A percentile compares a stretch with the other conserved stretches of the same genome.
Evolutionary conservation across 2,113 vertebrate genomes (phyloP).

Genomic region (Tragelaphus imberbis): DNA sequence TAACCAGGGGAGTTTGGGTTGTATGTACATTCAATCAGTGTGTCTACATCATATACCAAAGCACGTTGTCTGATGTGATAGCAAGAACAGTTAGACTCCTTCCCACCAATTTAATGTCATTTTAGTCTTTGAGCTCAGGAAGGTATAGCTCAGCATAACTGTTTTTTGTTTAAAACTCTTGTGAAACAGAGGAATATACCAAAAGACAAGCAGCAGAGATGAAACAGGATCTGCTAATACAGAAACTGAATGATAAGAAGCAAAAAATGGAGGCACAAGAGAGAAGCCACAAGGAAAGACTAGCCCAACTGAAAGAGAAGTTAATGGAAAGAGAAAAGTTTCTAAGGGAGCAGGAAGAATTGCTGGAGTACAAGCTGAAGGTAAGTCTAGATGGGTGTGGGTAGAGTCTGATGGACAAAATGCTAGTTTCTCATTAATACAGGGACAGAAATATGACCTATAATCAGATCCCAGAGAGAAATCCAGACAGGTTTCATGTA

Average conservation of each 20-base stretch:
- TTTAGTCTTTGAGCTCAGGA: background rate
- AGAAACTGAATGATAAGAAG: background rate
- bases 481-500: background rate
- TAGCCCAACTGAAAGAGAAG: background rate
- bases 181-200: background rate
- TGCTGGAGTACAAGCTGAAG: conserved; percentile 11
- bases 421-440: background rate
- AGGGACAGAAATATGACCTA: background rate
- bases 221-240: background rate
- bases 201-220: conserved; percentile 19
- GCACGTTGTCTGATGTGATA: too few species aligned
- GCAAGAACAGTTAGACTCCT: background rate
- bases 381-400: background rate
- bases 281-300: background rate
- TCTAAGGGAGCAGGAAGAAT: background rate
- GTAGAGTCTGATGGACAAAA: background rate
- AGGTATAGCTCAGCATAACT: background rate
- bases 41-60: background rate
- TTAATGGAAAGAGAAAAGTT: background rate
- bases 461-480: background rate
- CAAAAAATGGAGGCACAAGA: conserved; percentile 1
- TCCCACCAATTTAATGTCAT: background rate
- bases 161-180: background rate
- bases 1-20: background rate
- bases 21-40: background rate